Conservation (phyloP, 2,797 vertebrate species). For the Cephalopachus bancanus region DNA sequence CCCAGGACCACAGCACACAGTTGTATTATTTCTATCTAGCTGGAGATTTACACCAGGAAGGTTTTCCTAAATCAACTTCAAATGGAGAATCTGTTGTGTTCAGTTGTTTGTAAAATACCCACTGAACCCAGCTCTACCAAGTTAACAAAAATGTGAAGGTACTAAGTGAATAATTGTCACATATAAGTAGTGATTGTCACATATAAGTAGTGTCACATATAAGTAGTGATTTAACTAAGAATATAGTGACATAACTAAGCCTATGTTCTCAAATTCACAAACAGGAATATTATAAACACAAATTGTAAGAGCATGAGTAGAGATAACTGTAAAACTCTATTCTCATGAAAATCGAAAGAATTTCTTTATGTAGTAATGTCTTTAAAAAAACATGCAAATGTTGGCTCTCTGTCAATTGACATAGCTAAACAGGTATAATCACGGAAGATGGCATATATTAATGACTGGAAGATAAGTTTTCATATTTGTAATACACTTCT, state of each 20-base stretch:
- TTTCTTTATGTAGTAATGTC: not conserved
- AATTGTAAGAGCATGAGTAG: not conserved
- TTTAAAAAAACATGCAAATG: not conserved
- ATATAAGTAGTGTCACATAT: not conserved
- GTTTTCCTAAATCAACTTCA: not conserved
- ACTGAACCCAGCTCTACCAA: not conserved
- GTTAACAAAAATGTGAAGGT: not conserved
- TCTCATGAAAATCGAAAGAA: not conserved
- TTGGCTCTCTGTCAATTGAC: not conserved
- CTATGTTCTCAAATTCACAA: not conserved
- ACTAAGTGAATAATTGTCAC: not conserved
- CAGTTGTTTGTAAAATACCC: not conserved
- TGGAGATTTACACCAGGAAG: not conserved
- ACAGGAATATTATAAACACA: not conserved
- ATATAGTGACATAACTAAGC: too few relatives aligned
- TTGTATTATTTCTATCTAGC: not conserved
- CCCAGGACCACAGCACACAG: too few relatives aligned
- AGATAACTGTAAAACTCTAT: not conserved
- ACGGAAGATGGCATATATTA: not conserved
- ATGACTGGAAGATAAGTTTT: not conserved
- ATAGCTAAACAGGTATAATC: not conserved
- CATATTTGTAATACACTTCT: not conserved
- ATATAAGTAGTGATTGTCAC: not conserved
- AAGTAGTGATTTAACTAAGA: not conserved
- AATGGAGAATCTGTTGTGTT: not conserved